A percentile compares a stretch with the other conserved stretches of the same genome.
Conservation (phyloP, 2,888 invertebrate genomes). For the Nebria salina region DNA sequence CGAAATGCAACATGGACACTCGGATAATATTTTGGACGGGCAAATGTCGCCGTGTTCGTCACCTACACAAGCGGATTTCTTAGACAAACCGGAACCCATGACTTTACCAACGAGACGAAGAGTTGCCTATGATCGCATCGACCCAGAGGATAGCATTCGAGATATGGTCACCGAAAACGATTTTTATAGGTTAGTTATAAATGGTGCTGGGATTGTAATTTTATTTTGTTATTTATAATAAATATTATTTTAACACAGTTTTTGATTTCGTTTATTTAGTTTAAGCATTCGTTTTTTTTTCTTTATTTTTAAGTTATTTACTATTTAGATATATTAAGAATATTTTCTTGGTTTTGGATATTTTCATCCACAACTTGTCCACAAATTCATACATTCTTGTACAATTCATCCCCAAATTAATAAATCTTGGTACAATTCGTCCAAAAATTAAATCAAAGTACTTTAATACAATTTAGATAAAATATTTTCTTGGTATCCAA, state of each 20-base stretch:
- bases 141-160: conserved; percentile 71
- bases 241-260: conserved; percentile 29
- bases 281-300: not conserved
- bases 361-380: too few species aligned
- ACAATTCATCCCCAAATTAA: too few species aligned
- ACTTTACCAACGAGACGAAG: conserved; percentile 56
- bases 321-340: too few species aligned
- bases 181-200: conserved; percentile 67
- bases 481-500: too few species aligned
- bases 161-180: conserved; percentile 73
- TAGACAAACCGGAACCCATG: conserved; percentile 57
- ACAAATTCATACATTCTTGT: too few species aligned
- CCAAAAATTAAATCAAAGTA: too few species aligned
- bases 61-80: conserved; percentile 56
- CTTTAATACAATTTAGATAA: too few species aligned
- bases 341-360: too few species aligned
- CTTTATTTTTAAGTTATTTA: too few species aligned
- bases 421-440: too few species aligned
- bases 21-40: conserved; percentile 61
- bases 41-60: conserved; percentile 56
- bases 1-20: conserved; percentile 63
- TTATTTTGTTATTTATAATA: too few species aligned
- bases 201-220: not conserved
- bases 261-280: conserved; percentile 41
- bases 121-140: conserved; percentile 65